Evolutionary conservation across 2,888 invertebrate species (phyloP).

Genomic region (Drosophila nigricruria): DNA sequence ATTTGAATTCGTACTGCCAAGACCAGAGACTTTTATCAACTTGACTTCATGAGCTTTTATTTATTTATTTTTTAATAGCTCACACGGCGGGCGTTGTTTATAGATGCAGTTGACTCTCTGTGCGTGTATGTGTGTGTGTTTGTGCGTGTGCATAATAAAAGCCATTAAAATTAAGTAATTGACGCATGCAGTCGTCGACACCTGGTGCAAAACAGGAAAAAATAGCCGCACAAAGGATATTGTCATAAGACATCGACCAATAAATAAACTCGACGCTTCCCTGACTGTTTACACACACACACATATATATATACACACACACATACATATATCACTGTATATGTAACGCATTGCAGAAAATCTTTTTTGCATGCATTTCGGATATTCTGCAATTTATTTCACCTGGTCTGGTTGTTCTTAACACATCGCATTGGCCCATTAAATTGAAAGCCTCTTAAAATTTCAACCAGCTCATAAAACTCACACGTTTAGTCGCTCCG

Average conservation of each 20-base stretch:
- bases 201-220: slow-evolving; percentile 31
- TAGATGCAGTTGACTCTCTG: slow-evolving; percentile 6
- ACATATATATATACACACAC: not conserved
- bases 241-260: slow-evolving; percentile 32
- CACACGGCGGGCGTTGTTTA: slow-evolving; percentile 42
- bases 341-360: slow-evolving; percentile 4
- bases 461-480: slow-evolving; percentile 63
- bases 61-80: slow-evolving; percentile 45
- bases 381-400: slow-evolving; percentile 34
- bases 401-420: slow-evolving; percentile 15
- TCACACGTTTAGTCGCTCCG: slow-evolving; percentile 52
- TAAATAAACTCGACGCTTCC: slow-evolving; percentile 36
- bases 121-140: slow-evolving; percentile 12
- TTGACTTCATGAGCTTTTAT: slow-evolving; percentile 15
- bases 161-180: slow-evolving; percentile 73
- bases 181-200: slow-evolving; percentile 54
- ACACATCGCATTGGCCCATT: slow-evolving; percentile 46
- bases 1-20: not conserved
- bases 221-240: slow-evolving; percentile 33
- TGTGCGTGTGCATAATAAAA: slow-evolving; percentile 58
- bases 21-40: slow-evolving; percentile 10
- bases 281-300: not conserved
- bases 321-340: not conserved
- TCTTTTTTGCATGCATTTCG: slow-evolving; percentile 20
- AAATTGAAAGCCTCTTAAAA: slow-evolving; percentile 63